phyloP scores from a whole-genome alignment of 2,797 vertebrate genomes.

The Centroberyx gerrardi region DNA sequence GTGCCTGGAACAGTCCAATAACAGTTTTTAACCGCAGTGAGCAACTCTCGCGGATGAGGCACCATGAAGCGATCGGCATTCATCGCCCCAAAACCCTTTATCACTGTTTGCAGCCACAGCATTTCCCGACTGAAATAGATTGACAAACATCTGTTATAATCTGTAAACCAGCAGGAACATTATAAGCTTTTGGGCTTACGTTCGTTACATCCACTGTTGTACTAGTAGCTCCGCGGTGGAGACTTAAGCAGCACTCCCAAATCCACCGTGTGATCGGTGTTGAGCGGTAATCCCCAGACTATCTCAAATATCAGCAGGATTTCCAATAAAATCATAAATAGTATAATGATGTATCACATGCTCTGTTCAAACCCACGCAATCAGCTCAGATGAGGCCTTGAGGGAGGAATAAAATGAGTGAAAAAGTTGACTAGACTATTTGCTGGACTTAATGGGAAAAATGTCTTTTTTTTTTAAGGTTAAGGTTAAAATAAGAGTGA shows the following conservation, averaged over 20 bases:
- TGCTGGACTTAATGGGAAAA: no score
- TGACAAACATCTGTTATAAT: conserved; percentile 62
- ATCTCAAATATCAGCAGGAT: conserved; percentile 46
- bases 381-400: conserved; percentile 14
- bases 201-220: conserved; percentile 59
- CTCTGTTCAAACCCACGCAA: conserved; percentile 3
- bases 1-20: not conserved
- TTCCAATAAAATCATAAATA: conserved; percentile 42
- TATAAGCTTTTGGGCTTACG: conserved; percentile 58
- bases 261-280: conserved; percentile 55
- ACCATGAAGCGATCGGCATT: not conserved
- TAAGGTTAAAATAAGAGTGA: not conserved
- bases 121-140: conserved; percentile 35
- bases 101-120: conserved; percentile 33
- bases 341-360: conserved; percentile 1
- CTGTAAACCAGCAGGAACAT: conserved; percentile 63
- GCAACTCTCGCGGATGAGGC: not conserved
- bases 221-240: conserved; percentile 37
- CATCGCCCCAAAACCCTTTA: conserved; percentile 40
- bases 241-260: conserved; percentile 45
- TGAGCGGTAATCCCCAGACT: conserved; percentile 42
- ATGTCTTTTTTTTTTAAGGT: not conserved
- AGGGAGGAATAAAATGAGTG: conserved; percentile 6
- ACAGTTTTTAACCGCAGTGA: conserved; percentile 6
- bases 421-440: not conserved